Base-by-base conservation (phyloP, 2,113 vertebrate species). In the Spea multiplicata region DNA sequence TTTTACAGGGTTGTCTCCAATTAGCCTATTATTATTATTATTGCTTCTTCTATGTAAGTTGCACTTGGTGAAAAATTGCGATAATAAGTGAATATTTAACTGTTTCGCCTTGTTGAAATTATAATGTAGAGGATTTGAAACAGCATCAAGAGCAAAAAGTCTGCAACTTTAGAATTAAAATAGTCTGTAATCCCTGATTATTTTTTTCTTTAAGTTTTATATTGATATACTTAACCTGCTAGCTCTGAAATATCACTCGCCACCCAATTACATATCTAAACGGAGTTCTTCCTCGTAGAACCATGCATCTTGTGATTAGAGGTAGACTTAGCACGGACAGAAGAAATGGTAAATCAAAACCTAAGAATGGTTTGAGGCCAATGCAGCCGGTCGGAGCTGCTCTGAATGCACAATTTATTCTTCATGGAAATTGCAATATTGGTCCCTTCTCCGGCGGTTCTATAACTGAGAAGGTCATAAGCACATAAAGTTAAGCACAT, bases 261-360 rank as follows among this genome's bases (percentile, higher is more conserved):
- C 69, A 71, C 61, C 57, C 69, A 78, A 78, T 78, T 78, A 78
- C 69, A 44, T 14, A 65, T 62, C 67, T 71, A 48, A 78, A 78
- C 52, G 57, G 48, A 78, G 68, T 52, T 44, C 52, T 78, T 65
- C 59, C 69, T 6, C 44, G 71, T 59, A 13, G 76, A 71, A 53
- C 30, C 57, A 50, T 71, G 55, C 52, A 78, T 71, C 76, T 71
- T 71, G 57, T 65, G 76, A 78, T 78, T 71, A 78, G 59, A n/a
- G 57, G 46, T 52, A 17, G 47, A 47, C 64, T 61, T 10, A 46
- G 17, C n/a, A 8, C 12, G 59, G 46, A n/a, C 68, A n/a, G 47
- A 10, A 50, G 46, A 71, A 53, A 68, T 65, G 68, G 55, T 66
- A 48, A 64, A 46, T 52, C 16, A 55, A 52, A 72, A 45, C 10